Evolutionary conservation across 1,140 invertebrate genomes (phyloP).

Genomic region (Aethina tumida): DNA sequence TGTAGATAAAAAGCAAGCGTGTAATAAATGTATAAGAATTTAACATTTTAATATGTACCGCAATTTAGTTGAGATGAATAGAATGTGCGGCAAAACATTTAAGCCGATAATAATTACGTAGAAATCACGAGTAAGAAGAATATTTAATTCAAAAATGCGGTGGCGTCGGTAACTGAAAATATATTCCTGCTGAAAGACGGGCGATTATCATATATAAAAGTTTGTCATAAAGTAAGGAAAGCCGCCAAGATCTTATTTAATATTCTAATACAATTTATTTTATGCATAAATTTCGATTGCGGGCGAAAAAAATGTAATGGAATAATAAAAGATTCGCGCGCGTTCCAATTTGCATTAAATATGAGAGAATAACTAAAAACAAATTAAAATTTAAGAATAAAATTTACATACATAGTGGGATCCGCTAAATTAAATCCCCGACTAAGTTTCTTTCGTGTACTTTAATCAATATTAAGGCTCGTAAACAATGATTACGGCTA

Average conservation of each 20-base stretch:
- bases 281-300: slow-evolving; percentile 16
- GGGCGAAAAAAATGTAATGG: slow-evolving; percentile 16
- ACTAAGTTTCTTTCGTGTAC: slow-evolving; percentile 18
- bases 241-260: slow-evolving; percentile 14
- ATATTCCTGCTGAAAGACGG: slow-evolving; percentile 5
- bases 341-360: slow-evolving; percentile 19
- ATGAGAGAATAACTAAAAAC: slow-evolving; percentile 21
- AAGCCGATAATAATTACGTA: no score
- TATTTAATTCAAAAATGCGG: slow-evolving; percentile 2
- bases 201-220: slow-evolving; percentile 14
- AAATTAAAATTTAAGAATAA: slow-evolving; percentile 26
- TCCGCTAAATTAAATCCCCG: slow-evolving; percentile 19
- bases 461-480: slow-evolving; percentile 25
- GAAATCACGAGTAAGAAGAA: no score
- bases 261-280: slow-evolving; percentile 18
- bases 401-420: slow-evolving; percentile 23
- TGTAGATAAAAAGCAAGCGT: no score
- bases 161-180: not conserved
- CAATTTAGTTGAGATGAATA: no score
- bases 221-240: slow-evolving; percentile 14
- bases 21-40: no score
- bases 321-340: slow-evolving; percentile 16
- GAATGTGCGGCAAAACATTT: no score
- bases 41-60: no score
- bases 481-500: slow-evolving; percentile 25